Conservation (phyloP, 2,888 invertebrate genomes). For the Eupithecia insigniata region DNA sequence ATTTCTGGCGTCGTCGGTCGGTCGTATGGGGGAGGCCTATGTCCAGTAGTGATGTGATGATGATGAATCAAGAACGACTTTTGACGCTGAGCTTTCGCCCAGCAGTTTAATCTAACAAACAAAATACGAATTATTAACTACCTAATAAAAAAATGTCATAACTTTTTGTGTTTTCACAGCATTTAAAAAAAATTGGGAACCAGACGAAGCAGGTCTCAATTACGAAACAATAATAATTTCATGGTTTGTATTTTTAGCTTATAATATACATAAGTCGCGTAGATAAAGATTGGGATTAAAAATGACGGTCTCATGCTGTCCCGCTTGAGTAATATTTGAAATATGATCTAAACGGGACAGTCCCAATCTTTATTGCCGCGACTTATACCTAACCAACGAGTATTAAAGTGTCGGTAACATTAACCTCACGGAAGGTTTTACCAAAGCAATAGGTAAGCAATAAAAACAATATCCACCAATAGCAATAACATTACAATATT, state of each 20-base stretch:
- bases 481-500: slow-evolving; percentile 15
- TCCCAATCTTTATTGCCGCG: background rate
- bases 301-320: background rate
- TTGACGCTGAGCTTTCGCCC: background rate
- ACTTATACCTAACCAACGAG: background rate
- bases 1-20: too few species aligned
- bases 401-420: background rate
- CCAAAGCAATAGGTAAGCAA: slow-evolving; percentile 10
- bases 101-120: background rate
- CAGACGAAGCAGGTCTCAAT: too few species aligned
- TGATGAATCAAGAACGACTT: background rate
- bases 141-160: too few species aligned
- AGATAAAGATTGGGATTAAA: background rate
- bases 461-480: slow-evolving; percentile 7
- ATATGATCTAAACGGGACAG: background rate
- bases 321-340: background rate
- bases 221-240: background rate
- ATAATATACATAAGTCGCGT: background rate
- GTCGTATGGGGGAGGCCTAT: too few species aligned
- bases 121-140: background rate
- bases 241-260: background rate
- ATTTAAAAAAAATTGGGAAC: background rate
- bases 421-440: background rate
- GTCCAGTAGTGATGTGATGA: too few species aligned
- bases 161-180: background rate